phyloP scores from a whole-genome alignment of 1,140 invertebrate species.

The Neodiprion fabricii region DNA sequence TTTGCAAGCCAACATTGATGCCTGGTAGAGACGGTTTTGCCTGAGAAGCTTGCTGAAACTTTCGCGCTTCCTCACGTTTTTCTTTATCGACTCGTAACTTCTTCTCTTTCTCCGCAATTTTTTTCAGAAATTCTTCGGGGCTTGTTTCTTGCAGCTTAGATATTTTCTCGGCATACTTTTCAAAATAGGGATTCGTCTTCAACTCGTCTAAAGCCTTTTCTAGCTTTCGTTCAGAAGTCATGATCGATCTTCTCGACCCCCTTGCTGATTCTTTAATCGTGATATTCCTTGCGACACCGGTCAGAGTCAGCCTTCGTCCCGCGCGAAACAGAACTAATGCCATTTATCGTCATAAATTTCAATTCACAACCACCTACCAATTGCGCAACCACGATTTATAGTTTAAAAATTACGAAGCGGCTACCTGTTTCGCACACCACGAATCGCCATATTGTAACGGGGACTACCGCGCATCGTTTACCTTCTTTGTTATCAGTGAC shows the following conservation, averaged over 20 bases:
- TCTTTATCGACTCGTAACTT: constrained; percentile 57
- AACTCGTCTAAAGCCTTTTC: constrained; percentile 71
- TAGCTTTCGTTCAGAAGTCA: constrained; percentile 58
- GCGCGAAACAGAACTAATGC: constrained; percentile 3
- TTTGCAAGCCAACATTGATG: constrained; percentile 53
- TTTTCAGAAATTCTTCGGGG: constrained; percentile 76
- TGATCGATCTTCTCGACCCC: constrained; percentile 53
- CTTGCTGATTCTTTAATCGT: not conserved
- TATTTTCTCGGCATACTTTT: constrained; percentile 84
- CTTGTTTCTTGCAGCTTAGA: constrained; percentile 74
- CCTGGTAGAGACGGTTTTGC: constrained; percentile 64
- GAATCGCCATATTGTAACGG: not conserved
- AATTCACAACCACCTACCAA: not conserved
- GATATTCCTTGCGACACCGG: not conserved
- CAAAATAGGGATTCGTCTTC: constrained; percentile 79
- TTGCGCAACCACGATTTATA: not conserved
- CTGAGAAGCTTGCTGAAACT: constrained; percentile 38
- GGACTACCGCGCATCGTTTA: not conserved
- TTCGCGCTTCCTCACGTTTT: constrained; percentile 32
- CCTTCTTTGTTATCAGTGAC: not conserved
- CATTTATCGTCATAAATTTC: not conserved
- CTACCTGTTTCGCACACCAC: not conserved
- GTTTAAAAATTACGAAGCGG: not conserved
- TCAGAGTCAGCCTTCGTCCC: not conserved
- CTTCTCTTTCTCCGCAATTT: constrained; percentile 67